Percentiles rank a stretch among this genome's conserved stretches.
Evolutionary conservation across 2,797 vertebrate genomes (phyloP).

Genomic region (Thalassophryne amazonica): DNA sequence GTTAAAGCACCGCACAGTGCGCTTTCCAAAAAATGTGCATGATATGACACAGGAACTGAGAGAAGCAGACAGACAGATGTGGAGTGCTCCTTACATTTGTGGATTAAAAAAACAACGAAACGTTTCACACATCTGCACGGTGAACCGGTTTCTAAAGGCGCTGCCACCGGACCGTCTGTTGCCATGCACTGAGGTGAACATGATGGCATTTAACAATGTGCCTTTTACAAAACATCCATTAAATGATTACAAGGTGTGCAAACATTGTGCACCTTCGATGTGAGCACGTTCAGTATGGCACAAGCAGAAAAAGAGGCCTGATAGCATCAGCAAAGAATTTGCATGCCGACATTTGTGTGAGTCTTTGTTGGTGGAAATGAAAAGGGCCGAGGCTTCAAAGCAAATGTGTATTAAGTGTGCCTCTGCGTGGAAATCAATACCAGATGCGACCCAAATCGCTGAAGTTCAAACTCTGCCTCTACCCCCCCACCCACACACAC

Average conservation of each 20-base stretch:
- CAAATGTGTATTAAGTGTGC: slow-evolving; percentile 91
- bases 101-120: slow-evolving; percentile 41
- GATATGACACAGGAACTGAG: slow-evolving; percentile 61
- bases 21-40: slow-evolving; percentile 49
- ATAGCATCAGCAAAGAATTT: slow-evolving; percentile 90
- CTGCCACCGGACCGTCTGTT: too few species aligned
- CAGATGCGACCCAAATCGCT: slow-evolving; percentile 90
- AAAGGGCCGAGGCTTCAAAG: slow-evolving; percentile 92
- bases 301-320: slow-evolving; percentile 64
- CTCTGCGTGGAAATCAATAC: slow-evolving; percentile 93
- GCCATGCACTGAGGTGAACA: slow-evolving; percentile 39
- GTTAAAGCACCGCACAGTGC: slow-evolving; percentile 74
- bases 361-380: slow-evolving; percentile 92
- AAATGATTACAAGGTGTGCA: slow-evolving; percentile 72
- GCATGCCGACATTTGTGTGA: slow-evolving; percentile 83
- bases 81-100: slow-evolving; percentile 46
- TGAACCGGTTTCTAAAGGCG: slow-evolving; percentile 8
- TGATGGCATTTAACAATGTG: slow-evolving; percentile 57
- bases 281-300: slow-evolving; percentile 1
- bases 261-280: slow-evolving; percentile 43
- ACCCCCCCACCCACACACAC: slow-evolving; percentile 47
- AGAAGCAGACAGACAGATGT: slow-evolving; percentile 45
- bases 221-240: slow-evolving; percentile 65
- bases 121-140: slow-evolving; percentile 48
- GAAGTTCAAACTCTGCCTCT: slow-evolving; percentile 80